phyloP scores from a whole-genome alignment of 2,888 invertebrate species.

The Ophion ventricosus region DNA sequence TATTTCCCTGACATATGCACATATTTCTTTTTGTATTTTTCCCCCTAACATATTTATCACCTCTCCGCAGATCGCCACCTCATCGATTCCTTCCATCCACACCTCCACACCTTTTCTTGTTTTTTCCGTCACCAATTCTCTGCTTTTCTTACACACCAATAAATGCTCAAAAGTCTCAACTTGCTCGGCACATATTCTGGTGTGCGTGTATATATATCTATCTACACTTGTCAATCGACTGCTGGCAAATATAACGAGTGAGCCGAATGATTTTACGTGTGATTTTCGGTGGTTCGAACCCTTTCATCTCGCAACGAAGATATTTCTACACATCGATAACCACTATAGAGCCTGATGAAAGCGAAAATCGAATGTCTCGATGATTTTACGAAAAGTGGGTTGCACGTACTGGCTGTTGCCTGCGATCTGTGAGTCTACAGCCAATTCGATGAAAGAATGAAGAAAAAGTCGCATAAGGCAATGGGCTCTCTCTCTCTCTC shows the following conservation, averaged over 20 bases:
- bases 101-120: too few species aligned
- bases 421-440: background rate
- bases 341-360: conserved; percentile 9
- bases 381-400: background rate
- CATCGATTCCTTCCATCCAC: too few species aligned
- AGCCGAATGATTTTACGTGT: background rate
- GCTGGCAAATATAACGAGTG: background rate
- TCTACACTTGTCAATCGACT: background rate
- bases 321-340: background rate
- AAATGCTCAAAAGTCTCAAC: too few species aligned
- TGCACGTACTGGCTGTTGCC: too few species aligned
- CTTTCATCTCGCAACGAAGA: background rate
- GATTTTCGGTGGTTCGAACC: background rate
- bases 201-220: conserved; percentile 11
- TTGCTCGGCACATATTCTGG: too few species aligned
- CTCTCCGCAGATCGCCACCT: too few species aligned
- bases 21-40: too few species aligned
- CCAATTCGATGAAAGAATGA: background rate
- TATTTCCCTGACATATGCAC: too few species aligned
- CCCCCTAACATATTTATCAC: too few species aligned
- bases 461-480: conserved; percentile 45
- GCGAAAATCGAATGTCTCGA: conserved; percentile 20
- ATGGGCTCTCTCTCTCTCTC: conserved; percentile 21
- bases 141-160: too few species aligned
- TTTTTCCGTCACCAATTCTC: too few species aligned